A percentile compares a stretch with the other conserved stretches of the same genome.
Conservation (phyloP, 2,888 invertebrate species). For the Megaustenia siamemsis region DNA sequence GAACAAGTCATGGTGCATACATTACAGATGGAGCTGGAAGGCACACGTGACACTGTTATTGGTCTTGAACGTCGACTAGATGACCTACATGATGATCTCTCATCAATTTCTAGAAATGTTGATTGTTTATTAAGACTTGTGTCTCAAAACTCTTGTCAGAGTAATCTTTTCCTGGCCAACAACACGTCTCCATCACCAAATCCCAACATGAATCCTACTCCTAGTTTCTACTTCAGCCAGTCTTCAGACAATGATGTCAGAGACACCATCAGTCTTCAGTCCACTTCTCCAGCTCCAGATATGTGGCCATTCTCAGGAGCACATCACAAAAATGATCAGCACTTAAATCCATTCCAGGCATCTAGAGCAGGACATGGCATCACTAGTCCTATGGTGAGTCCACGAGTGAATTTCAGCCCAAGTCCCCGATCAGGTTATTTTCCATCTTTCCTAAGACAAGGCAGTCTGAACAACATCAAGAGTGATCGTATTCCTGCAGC, state of each 20-base stretch:
- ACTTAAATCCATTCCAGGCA: constrained; percentile 47
- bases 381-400: constrained; percentile 40
- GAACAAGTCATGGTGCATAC: constrained; percentile 62
- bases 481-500: constrained; percentile 27
- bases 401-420: constrained; percentile 45
- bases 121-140: constrained; percentile 56
- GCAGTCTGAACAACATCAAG: background rate
- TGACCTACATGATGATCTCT: constrained; percentile 56
- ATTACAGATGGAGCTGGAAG: constrained; percentile 70
- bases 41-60: constrained; percentile 65
- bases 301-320: background rate
- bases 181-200: constrained; percentile 48
- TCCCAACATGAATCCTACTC: constrained; percentile 38
- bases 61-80: constrained; percentile 64
- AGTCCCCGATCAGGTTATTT: constrained; percentile 32
- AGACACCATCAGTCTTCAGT: constrained; percentile 42
- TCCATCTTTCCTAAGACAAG: constrained; percentile 14
- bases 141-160: constrained; percentile 31
- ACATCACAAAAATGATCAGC: constrained; percentile 27
- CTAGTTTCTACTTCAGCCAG: constrained; percentile 52
- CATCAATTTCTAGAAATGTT: constrained; percentile 56
- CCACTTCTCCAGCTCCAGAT: constrained; percentile 36
- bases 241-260: constrained; percentile 44
- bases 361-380: background rate
- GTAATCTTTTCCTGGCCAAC: constrained; percentile 42